Conservation (phyloP, 2,113 vertebrate genomes). For the Junco hyemalis region DNA sequence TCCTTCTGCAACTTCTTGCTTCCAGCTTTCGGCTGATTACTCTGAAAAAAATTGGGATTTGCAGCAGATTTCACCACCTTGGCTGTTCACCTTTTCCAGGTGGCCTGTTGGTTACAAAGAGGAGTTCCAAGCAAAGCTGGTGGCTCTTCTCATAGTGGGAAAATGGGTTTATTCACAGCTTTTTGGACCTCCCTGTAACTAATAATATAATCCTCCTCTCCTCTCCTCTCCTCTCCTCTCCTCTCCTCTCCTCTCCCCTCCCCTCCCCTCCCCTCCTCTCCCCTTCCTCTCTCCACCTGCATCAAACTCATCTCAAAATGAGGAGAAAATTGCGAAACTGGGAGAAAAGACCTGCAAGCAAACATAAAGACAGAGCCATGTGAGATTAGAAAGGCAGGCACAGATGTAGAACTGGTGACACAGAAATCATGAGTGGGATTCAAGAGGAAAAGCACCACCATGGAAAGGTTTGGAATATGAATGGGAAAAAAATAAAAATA, state of each 20-base stretch:
- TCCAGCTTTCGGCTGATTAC: not conserved
- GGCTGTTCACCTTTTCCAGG: not conserved
- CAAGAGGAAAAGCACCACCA: not conserved
- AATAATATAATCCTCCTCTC: not conserved
- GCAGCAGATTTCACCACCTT: not conserved
- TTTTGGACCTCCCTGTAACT: not conserved
- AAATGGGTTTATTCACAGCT: not conserved
- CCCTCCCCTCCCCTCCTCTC: too few relatives aligned
- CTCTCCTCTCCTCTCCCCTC: too few relatives aligned
- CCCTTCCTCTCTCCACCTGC: not conserved
- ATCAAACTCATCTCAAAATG: not conserved
- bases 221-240: too few relatives aligned
- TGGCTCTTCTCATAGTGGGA: not conserved
- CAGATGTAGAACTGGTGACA: not conserved
- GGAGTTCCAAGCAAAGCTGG: not conserved
- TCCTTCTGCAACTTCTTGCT: not conserved
- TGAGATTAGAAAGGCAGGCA: not conserved
- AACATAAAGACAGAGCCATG: not conserved
- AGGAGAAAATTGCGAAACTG: not conserved
- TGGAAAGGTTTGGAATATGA: not conserved
- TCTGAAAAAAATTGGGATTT: not conserved
- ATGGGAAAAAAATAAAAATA: not conserved
- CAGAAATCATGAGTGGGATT: rapidly evolving
- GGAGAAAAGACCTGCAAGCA: not conserved
- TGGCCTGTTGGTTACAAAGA: not conserved